These are phyloP conservation scores for Leptobrachium leishanense DNA, from an alignment of 2,113 vertebrate genomes.

Conservation along the genomic window DNA sequence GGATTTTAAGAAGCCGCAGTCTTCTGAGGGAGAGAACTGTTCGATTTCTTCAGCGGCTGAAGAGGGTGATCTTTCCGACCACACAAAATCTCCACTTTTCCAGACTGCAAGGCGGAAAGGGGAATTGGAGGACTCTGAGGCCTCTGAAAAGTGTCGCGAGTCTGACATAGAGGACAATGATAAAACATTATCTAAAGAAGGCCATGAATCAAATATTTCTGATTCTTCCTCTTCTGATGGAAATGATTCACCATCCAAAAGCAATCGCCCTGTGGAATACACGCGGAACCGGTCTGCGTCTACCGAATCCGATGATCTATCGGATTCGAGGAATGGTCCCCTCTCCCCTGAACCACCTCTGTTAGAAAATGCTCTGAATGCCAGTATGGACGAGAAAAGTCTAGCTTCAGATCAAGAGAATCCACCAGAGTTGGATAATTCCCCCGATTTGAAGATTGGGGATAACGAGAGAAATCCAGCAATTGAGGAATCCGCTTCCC, in stretches of 20 bases:
- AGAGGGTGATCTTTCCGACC: conserved; percentile 4
- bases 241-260: background rate
- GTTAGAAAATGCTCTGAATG: background rate
- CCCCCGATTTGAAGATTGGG: background rate
- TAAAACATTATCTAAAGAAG: background rate
- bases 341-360: background rate
- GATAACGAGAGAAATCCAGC: too few relatives aligned
- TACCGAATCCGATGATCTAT: background rate
- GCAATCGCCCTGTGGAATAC: background rate
- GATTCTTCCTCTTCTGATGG: background rate
- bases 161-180: background rate
- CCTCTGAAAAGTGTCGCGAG: background rate
- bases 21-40: background rate
- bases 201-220: background rate
- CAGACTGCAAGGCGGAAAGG: background rate
- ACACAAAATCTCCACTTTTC: background rate
- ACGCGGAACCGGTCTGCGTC: background rate
- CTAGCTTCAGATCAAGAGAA: background rate
- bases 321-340: background rate
- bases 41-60: background rate
- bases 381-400: background rate
- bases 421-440: background rate
- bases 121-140: background rate
- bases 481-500: too few relatives aligned
- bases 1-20: background rate